Base-by-base conservation (phyloP, 23 tunicate species). In the Oikopleura vanhoeffeni region DNA sequence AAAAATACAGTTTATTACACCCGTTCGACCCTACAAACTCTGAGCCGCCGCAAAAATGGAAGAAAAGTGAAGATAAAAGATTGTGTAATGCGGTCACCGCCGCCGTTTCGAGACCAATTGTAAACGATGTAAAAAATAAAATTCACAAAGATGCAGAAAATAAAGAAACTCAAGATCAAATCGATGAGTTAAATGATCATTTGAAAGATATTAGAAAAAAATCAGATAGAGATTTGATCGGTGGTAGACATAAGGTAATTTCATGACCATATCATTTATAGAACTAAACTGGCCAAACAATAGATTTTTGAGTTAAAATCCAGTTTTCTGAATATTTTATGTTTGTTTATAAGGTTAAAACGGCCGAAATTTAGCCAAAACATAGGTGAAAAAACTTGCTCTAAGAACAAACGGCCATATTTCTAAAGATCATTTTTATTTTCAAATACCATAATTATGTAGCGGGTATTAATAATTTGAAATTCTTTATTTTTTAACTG, bases 171-270 rank as follows among this genome's bases (percentile, higher is more conserved):
- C 64, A 49, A 49, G 24, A 8, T 49, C 13, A 8, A 13, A 49
- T 24, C 18, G 24, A 13, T 13, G 64, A 49, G 24, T 8, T 49
- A 13, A 33, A 71, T 30, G n/a, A n/a, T n/a, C n/a, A n/a, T n/a
- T n/a, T n/a, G n/a, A 13, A 24, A 13, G 64, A 49, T 49, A 2
- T 71, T 2, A 33, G 32, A 2, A 71, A 71, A 30, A 18, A 71
- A 71, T 71, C 79, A 18, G 79, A 71, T 13, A 28, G 79, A 24
- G 79, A 71, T 71, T 30, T 71, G 79, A 71, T 71, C 38, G 79
- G 79, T 71, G 79, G 79, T 2, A 28, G 79, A 71, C 38, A 71
- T 8, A 49, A 24, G 24, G 24, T 24, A 49, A 13, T n/a, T n/a
- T n/a, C n/a, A n/a, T n/a, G n/a, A n/a, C n/a, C n/a, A n/a, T n/a